Evolutionary conservation across 2,113 vertebrate species (phyloP).

Genomic region (Cynoglossus semilaevis): DNA sequence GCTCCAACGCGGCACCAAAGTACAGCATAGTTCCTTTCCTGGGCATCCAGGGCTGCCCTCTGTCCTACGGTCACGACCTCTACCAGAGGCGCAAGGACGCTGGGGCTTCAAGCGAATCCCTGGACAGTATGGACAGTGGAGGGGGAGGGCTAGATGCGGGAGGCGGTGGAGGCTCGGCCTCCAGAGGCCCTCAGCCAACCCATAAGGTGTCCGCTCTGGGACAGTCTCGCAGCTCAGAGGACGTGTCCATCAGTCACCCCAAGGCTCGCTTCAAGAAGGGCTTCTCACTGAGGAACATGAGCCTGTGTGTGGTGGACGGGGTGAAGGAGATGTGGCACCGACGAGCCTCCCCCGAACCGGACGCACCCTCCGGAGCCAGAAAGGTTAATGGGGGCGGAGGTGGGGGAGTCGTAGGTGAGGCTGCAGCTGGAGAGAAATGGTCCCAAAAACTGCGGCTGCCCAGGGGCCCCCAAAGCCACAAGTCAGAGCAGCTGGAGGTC

Average conservation of each 20-base stretch:
- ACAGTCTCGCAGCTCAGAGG: constrained; percentile 94
- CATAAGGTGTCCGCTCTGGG: constrained; percentile 83
- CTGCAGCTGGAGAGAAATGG: constrained; percentile 69
- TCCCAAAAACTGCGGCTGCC: constrained; percentile 80
- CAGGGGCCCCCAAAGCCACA: constrained; percentile 79
- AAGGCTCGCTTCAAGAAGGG: constrained; percentile 93
- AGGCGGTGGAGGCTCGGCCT: constrained; percentile 33
- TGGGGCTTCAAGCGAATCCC: constrained; percentile 80
- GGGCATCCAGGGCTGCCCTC: constrained; percentile 84
- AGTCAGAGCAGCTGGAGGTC: constrained; percentile 89
- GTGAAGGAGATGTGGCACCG: constrained; percentile 97
- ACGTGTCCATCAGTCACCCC: constrained; percentile 81
- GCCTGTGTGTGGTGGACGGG: constrained; percentile 92
- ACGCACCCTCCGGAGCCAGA: constrained; percentile 59
- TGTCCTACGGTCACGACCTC: constrained; percentile 80
- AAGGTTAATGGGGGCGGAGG: constrained; percentile 33
- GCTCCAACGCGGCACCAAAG: constrained; percentile 71
- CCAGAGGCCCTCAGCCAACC: constrained; percentile 58
- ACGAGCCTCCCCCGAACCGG: constrained; percentile 85
- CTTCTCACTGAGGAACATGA: constrained; percentile 97
- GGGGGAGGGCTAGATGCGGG: constrained; percentile 65
- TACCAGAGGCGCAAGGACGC: constrained; percentile 81
- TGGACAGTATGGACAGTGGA: constrained; percentile 86
- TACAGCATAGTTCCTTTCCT: constrained; percentile 88
- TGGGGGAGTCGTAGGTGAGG: constrained; percentile 50